Base-by-base conservation (phyloP, 1,140 invertebrate species). In the Manduca sexta region DNA sequence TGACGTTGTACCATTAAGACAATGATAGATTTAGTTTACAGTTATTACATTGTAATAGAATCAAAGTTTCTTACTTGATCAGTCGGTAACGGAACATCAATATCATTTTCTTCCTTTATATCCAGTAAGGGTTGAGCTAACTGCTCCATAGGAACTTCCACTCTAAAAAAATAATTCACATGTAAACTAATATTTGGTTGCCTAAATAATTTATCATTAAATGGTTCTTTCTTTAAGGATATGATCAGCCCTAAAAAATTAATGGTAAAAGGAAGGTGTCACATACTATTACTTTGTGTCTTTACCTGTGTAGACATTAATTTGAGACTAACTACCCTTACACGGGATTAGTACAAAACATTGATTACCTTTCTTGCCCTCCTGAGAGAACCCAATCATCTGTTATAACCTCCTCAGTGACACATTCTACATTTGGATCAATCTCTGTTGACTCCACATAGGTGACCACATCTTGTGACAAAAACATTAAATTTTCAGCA, bases 391-490 rank as follows among this genome's bases (percentile, higher is more conserved):
- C 92, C 92, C 92, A 93, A 56, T 92, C 92, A 70, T 93, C 92
- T 0, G 92, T 91, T 5, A 94, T 92, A 1, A 94, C 90, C 79
- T 94, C 93, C 62, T 93, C 92, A 1, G 92, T 92, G 10, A 93
- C 91, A 75, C 90, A 91, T 60, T 90, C 89, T 0, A 90, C 74
- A 70, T 87, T 89, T 43, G 88, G 88, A 44, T 90, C 89, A 59
- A 84, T 64, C 10, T 83, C 86, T 14, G 73, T 73, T 51, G 74
- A 62, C 39, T 78, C 85, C 52, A 71, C 66, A 45, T 84, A 87
- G 37, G 64, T 77, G n/a, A 86, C 80, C 34, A 86, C 79, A 68
- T 89, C 89, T 53, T 89, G 88, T 3, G 89, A 86, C 60, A 90
- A 79, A 47, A 85, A 90, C 62, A 90, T 89, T 11, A 90, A 68